Evolutionary conservation across 2,888 invertebrate genomes (phyloP), one percentile per base, ranked within the genome.

Genomic region (Cerastoderma edule): DNA sequence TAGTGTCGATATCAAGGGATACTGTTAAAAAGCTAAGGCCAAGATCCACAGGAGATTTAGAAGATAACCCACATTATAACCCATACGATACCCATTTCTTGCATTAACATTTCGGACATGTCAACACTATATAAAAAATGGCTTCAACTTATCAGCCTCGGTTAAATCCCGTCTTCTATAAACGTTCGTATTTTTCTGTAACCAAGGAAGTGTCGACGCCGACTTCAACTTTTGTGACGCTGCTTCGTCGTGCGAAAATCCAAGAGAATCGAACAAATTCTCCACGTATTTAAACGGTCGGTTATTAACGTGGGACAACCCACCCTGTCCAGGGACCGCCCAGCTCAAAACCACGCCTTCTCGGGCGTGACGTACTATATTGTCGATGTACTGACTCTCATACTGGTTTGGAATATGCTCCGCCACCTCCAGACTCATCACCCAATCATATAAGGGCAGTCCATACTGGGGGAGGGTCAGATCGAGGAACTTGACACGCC

Each of bases 391-490:
- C 16, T 77, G 44, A 28, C 57, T 66, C 48, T 84, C 82, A 30
- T 57, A 82, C 13, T 80, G 13, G 4, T 27, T 28, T 16, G 84
- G 84, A 48, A 84, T 83, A 60, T 84, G 84, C 63, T 84, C 84
- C 0, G 84, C 84, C 0, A 84, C 79, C 66, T 86, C 86, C 22
- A 86, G 44, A 72, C 84, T 83, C 30, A 86, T 71, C 24, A 83
- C 67, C 84, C 84, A 86, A 57, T 86, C 84, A 72, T 78, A 85
- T 0, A 81, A n/a, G n/a, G 83, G 83, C 16, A 86, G 32, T 24
- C 83, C 86, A 60, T 72, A 86, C 64, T 86, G 86, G 32, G 83
- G 81, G 24, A 79, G 73, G 30, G 84, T 85, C 53, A 86, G 68
- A 53, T 86, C 86, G 6, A 85, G 57, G 65, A 83, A 85, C 32